Conservation (phyloP, 2,888 invertebrate species). For the Plagiodera versicolora region DNA sequence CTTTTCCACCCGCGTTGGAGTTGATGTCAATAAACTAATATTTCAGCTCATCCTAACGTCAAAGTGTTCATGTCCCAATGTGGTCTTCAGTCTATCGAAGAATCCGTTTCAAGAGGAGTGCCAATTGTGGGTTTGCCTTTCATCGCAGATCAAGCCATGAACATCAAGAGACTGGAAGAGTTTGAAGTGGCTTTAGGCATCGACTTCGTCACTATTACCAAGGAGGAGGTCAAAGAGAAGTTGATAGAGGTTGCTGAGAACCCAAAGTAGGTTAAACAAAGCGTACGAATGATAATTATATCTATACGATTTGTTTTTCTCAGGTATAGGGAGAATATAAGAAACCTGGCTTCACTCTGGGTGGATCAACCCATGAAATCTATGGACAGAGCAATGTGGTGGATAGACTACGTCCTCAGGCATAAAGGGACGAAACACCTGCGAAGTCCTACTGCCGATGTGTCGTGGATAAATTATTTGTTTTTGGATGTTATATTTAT, state of each 20-base stretch:
- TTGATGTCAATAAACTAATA: neutral
- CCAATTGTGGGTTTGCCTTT: constrained; percentile 45
- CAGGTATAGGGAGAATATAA: constrained; percentile 36
- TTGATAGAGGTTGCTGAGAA: constrained; percentile 41
- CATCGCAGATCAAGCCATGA: constrained; percentile 44
- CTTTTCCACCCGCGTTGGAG: neutral
- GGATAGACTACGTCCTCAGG: constrained; percentile 42
- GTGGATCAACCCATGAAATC: constrained; percentile 38
- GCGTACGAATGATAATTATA: too few relatives aligned
- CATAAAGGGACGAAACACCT: constrained; percentile 54
- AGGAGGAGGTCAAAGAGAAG: constrained; percentile 35
- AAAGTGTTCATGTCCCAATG: constrained; percentile 44
- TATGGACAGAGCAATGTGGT: constrained; percentile 42
- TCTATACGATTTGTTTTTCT: constrained; percentile 8
- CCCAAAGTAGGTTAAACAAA: constrained; percentile 32
- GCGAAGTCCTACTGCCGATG: constrained; percentile 54
- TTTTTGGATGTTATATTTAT: constrained; percentile 50
- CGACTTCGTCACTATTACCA: constrained; percentile 38
- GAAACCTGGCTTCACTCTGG: constrained; percentile 28
- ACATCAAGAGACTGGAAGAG: constrained; percentile 35
- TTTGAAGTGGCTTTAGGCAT: constrained; percentile 37
- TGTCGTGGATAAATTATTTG: constrained; percentile 53
- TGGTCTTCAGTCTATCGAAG: constrained; percentile 44
- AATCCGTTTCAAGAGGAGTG: constrained; percentile 40
- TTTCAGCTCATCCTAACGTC: constrained; percentile 43